Evolutionary conservation across 30 jellyfish, hydroid and myxozoan species (phyloP).

Genomic region (Pelagia noctiluca): DNA sequence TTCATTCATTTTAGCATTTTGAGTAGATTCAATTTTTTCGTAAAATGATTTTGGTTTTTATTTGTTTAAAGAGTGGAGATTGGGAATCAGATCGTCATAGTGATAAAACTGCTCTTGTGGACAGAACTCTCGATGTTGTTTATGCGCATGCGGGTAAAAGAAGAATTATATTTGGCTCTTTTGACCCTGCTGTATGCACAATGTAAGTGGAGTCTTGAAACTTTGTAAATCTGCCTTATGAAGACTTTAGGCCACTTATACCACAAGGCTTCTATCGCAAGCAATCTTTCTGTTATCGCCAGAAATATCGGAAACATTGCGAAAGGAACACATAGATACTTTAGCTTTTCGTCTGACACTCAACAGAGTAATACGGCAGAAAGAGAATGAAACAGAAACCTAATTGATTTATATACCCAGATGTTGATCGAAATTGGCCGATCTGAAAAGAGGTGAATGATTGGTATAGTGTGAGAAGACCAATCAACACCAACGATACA

Average conservation of each 20-base stretch:
- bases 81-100: constrained; percentile 77
- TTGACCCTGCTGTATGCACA: constrained; percentile 83
- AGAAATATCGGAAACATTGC: neutral
- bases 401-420: too few relatives aligned
- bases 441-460: too few relatives aligned
- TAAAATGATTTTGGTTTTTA: neutral
- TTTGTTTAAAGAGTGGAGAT: constrained; percentile 61
- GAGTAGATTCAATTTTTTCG: too few relatives aligned
- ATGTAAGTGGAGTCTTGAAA: constrained; percentile 44
- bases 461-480: too few relatives aligned
- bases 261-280: neutral
- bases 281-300: neutral
- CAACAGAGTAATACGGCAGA: too few relatives aligned
- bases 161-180: constrained; percentile 75
- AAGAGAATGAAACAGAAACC: too few relatives aligned
- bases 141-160: constrained; percentile 46
- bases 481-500: too few relatives aligned
- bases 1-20: too few relatives aligned
- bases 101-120: constrained; percentile 70
- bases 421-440: too few relatives aligned
- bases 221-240: neutral
- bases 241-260: neutral
- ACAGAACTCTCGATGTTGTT: constrained; percentile 72
- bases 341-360: too few relatives aligned
- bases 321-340: too few relatives aligned